Base-by-base conservation (phyloP, 1,140 invertebrate species). In the honey bee (Apis mellifera) region DNA sequence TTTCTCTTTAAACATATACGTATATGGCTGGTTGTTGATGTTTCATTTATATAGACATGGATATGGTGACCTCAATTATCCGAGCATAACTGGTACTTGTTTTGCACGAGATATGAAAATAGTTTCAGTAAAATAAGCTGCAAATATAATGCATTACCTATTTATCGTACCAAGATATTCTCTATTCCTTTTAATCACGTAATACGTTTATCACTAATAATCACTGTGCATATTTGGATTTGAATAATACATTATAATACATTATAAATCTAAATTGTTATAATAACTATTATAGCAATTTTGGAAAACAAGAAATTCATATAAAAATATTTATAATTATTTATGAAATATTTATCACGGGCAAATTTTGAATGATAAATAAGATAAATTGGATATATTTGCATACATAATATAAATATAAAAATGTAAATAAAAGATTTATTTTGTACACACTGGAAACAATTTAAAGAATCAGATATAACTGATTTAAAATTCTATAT, bases 51-150 rank as follows among this genome's bases (percentile, higher is more conserved):
- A 23, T 32, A 48, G 48, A 50, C n/a, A 13, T 69, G 23, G n/a
- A 69, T 23, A 50, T 50, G 1, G n/a, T 69, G 48, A 52, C 48
- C 66, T 12, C n/a, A 52, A 72, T 57, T 42, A 13, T 57, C 54
- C 54, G n/a, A 57, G 13, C 26, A 57, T 8, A 72, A 42, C 52
- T 13, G 26, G 54, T 57, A 57, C 7, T 52, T 50, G 13, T 72
- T 42, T 17, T 57, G n/a, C 54, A 12, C 70, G 8, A 21, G 54
- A 72, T 57, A 57, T 15, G 70, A 72, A 57, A 72, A 72, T 72
- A 57, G 50, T 57, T 57, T 72, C 21, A 57, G 8, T 32, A 8
- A 57, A 42, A 42, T 42, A 72, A 72, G 54, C 69, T 19, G 4
- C 70, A 3, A 57, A 57, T 32, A 15, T 57, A 57, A 57, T 32